Evolutionary conservation across 2,113 vertebrate species (phyloP).

Genomic region (Cromileptes altivelis): DNA sequence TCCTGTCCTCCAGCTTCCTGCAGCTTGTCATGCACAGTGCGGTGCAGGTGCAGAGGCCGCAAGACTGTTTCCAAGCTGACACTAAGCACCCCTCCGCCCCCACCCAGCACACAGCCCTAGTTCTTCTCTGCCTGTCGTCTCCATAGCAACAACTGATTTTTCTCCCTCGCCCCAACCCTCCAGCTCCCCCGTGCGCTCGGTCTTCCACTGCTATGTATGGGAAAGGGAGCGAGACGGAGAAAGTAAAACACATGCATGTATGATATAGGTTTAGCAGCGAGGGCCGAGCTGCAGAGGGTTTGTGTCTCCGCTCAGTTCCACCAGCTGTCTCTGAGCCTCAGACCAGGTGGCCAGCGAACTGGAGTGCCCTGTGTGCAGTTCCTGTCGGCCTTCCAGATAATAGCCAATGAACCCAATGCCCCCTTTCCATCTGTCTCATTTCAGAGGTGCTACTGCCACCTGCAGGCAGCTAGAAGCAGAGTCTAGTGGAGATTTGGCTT

Average conservation of each 20-base stretch:
- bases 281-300: constrained; percentile 63
- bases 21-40: constrained; percentile 75
- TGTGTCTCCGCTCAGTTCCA: constrained; percentile 74
- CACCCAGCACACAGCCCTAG: constrained; percentile 76
- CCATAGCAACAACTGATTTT: constrained; percentile 84
- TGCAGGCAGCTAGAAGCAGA: constrained; percentile 66
- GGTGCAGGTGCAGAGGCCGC: constrained; percentile 83
- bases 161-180: constrained; percentile 70
- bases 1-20: constrained; percentile 83
- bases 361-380: constrained; percentile 84
- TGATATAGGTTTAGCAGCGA: constrained; percentile 66
- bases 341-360: constrained; percentile 87
- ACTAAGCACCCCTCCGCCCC: constrained; percentile 71
- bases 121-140: constrained; percentile 81
- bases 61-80: constrained; percentile 80
- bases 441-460: constrained; percentile 70
- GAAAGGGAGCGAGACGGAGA: constrained; percentile 33
- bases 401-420: constrained; percentile 87
- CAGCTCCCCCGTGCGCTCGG: constrained; percentile 63
- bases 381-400: constrained; percentile 87
- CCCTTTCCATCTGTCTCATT: constrained; percentile 70
- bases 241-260: constrained; percentile 15
- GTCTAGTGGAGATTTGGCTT: constrained; percentile 8
- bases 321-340: constrained; percentile 86
- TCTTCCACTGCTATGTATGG: constrained; percentile 61